Evolutionary conservation across 2,888 invertebrate species (phyloP), one percentile per base, ranked within the genome.

Genomic region (Magallana nippona): DNA sequence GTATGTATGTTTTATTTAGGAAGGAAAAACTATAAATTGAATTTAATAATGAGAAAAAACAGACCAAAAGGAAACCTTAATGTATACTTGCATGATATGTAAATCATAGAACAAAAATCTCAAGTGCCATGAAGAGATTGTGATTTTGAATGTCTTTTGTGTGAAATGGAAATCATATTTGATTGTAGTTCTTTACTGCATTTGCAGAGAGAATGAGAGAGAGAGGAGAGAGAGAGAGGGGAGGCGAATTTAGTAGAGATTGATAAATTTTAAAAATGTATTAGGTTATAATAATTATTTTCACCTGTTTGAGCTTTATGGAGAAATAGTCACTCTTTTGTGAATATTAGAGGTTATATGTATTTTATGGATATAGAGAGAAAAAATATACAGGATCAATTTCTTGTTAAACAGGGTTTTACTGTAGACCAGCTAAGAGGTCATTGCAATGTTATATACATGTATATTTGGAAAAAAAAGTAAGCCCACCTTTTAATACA

Each of bases 81-180:
- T n/a, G 60, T 60, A 60, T 17, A 15, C 10, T 17, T 60, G 8
- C 60, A n/a, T 8, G 60, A 60, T 44, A 44, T 44, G 44, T 44
- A 8, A 44, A 44, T 44, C 60, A 60, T 13, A 27, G 27, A 71
- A 71, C 71, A 71, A 71, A 22, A 11, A 71, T 71, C 13, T 71
- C 71, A 71, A 15, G 71, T 71, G 71, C 71, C 71, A 71, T 71
- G 71, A 27, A 32, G 71, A 71, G 71, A 71, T 71, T 71, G 71
- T 71, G 71, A 71, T 71, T 13, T 15, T 60, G 27, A 71, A 32
- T 71, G 71, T 13, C 71, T 27, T 10, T 27, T 71, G 22, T 71
- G 15, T 71, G 22, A 27, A 71, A 3, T 22, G 15, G 32, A 22
- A 71, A 2, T 13, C 22, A 15, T 5, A 27, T 71, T 11, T 71